phyloP scores from a whole-genome alignment of 92 coral and sea anemone genomes.

The Pocillopora meandrina region DNA sequence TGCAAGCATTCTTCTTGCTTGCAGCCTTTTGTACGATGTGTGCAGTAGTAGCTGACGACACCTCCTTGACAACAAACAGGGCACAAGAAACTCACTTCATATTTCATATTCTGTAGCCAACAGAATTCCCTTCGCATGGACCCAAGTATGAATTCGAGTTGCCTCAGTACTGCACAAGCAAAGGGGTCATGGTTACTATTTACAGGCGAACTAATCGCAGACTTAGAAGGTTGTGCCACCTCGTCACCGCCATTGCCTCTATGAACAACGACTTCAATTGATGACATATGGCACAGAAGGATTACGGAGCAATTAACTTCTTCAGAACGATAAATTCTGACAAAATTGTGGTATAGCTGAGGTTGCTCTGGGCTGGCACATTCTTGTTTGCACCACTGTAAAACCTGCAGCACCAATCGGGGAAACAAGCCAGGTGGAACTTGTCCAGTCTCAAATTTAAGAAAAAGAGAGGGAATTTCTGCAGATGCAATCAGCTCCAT shows the following conservation, averaged over 20 bases:
- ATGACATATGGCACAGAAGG: neutral
- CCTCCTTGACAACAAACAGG: neutral
- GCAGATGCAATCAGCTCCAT: neutral
- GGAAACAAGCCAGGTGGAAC: slow-evolving; percentile 17
- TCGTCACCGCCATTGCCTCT: neutral
- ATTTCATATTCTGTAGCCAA: slow-evolving; percentile 21
- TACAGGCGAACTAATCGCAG: neutral
- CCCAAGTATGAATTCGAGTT: neutral
- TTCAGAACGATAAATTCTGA: neutral
- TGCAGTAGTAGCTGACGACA: neutral
- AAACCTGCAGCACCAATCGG: slow-evolving; percentile 24
- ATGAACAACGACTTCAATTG: neutral
- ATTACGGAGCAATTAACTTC: neutral
- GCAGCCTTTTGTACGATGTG: slow-evolving; percentile 3
- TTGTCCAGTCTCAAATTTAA: slow-evolving; percentile 31
- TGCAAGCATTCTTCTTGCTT: slow-evolving; percentile 30
- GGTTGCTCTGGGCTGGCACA: slow-evolving; percentile 4
- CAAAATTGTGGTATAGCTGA: neutral
- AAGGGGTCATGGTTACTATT: neutral
- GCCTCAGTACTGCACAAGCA: neutral
- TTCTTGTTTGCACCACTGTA: slow-evolving; percentile 26
- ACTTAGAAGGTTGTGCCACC: neutral
- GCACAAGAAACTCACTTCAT: slow-evolving; percentile 15
- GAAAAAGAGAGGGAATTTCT: slow-evolving; percentile 23
- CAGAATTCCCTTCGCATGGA: slow-evolving; percentile 23